Conservation (phyloP, 23 tunicate species). For the Botrylloides violaceus region DNA sequence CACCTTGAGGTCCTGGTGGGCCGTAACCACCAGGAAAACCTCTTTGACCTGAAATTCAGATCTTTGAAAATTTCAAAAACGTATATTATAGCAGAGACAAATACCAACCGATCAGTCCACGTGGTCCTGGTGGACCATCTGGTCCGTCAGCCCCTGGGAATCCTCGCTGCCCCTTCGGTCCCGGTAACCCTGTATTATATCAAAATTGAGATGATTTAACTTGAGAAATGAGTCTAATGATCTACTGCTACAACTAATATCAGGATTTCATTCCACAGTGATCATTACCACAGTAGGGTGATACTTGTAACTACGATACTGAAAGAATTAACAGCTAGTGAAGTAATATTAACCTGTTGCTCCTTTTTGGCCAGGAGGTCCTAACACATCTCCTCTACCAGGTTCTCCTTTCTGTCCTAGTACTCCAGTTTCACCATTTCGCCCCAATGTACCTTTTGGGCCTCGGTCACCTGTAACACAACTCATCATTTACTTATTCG, state of each 20-base stretch:
- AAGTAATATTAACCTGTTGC: background rate
- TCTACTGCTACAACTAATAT: no score
- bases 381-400: constrained; percentile 9
- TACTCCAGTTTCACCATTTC: constrained; percentile 19
- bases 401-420: constrained; percentile 29
- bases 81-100: background rate
- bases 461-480: background rate
- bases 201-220: no score
- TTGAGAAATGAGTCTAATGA: no score
- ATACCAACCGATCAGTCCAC: constrained; percentile 30
- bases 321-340: background rate
- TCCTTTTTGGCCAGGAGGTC: background rate
- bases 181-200: background rate
- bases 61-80: background rate
- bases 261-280: no score
- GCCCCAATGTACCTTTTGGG: constrained; percentile 8
- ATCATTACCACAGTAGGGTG: no score
- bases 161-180: constrained; percentile 30
- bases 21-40: constrained; percentile 41
- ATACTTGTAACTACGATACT: no score
- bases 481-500: background rate
- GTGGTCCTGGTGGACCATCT: constrained; percentile 25
- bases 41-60: constrained; percentile 14
- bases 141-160: constrained; percentile 47
- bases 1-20: constrained; percentile 39